phyloP scores from a whole-genome alignment of 2,888 invertebrate species.

The Drosophila kokeensis region DNA sequence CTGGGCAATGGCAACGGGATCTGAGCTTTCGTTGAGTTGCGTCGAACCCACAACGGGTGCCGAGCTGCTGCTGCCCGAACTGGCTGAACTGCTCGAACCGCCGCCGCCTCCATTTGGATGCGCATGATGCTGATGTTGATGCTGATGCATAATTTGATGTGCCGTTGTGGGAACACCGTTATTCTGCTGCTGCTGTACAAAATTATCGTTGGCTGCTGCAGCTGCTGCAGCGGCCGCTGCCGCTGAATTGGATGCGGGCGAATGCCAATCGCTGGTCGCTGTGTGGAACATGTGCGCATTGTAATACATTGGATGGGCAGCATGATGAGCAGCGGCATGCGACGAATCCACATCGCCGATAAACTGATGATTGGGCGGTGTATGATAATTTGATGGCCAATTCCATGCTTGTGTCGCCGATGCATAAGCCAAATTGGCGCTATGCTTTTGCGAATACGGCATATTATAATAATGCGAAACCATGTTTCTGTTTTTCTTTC shows the following conservation, averaged over 20 bases:
- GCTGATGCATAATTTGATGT: slow-evolving; percentile 78
- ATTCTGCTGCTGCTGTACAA: slow-evolving; percentile 54
- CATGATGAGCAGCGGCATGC: slow-evolving; percentile 83
- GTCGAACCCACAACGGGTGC: slow-evolving; percentile 60
- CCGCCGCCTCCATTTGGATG: slow-evolving; percentile 54
- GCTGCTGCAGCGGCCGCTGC: slow-evolving; percentile 69
- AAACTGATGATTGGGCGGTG: slow-evolving; percentile 84
- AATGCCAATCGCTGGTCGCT: slow-evolving; percentile 82
- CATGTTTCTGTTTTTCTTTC: slow-evolving; percentile 85
- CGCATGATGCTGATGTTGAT: slow-evolving; percentile 64
- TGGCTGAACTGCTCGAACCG: slow-evolving; percentile 77
- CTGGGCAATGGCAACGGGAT: slow-evolving; percentile 46
- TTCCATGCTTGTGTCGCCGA: slow-evolving; percentile 84
- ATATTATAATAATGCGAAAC: slow-evolving; percentile 89
- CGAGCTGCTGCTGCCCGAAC: slow-evolving; percentile 73
- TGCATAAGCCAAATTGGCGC: slow-evolving; percentile 87
- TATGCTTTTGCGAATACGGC: slow-evolving; percentile 89
- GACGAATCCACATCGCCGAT: slow-evolving; percentile 85
- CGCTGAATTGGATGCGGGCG: slow-evolving; percentile 73
- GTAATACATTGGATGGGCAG: slow-evolving; percentile 85
- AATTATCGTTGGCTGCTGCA: slow-evolving; percentile 71
- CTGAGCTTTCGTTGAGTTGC: slow-evolving; percentile 74
- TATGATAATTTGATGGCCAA: slow-evolving; percentile 86
- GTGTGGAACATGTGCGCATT: slow-evolving; percentile 86
- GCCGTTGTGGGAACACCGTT: slow-evolving; percentile 64